These are phyloP conservation scores for Patella caerulea DNA, from an alignment of 2,888 invertebrate genomes.

Conservation along the genomic window DNA sequence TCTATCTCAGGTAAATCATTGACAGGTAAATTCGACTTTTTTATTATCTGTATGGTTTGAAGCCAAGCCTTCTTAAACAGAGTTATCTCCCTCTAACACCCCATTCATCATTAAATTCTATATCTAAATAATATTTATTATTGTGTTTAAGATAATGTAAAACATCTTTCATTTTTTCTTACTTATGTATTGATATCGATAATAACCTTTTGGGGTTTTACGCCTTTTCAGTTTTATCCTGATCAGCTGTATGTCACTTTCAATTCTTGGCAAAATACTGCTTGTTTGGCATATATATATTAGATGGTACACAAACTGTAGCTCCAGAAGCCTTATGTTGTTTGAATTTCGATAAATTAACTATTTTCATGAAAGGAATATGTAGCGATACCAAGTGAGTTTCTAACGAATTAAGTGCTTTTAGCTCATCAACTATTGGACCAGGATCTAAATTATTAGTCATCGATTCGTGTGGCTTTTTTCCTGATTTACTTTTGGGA, in stretches of 20 bases:
- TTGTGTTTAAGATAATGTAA: slow-evolving; percentile 4
- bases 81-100: neutral
- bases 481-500: neutral
- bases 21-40: neutral
- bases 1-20: neutral
- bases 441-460: neutral
- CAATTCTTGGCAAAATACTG: neutral
- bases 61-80: neutral
- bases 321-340: slow-evolving; percentile 1
- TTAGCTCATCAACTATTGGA: neutral
- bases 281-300: neutral
- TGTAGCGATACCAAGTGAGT: neutral
- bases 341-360: neutral
- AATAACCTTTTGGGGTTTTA: neutral
- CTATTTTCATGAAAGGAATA: neutral
- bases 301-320: slow-evolving; percentile 7
- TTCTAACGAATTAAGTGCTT: neutral
- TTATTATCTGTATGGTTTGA: neutral
- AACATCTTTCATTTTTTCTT: neutral
- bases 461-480: neutral
- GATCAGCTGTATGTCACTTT: neutral
- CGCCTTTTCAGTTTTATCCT: neutral
- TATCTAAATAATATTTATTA: slow-evolving; percentile 8
- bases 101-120: slow-evolving; percentile 10
- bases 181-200: neutral